Evolutionary conservation across 2,888 invertebrate species (phyloP).

Genomic region (Amphipoea oculea): DNA sequence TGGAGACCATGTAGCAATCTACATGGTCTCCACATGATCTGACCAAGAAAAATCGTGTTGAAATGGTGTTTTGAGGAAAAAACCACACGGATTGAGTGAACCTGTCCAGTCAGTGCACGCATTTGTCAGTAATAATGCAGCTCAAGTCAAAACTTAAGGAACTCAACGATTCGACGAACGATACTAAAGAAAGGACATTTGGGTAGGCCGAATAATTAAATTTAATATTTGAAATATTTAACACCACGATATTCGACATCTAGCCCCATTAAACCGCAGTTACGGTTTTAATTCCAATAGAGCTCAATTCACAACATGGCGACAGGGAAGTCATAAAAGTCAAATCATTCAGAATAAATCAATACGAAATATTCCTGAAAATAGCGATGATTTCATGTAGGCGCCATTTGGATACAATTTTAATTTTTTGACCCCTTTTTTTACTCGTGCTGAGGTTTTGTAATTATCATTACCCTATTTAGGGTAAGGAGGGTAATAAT

Average conservation of each 20-base stretch:
- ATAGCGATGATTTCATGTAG: slow-evolving; percentile 56
- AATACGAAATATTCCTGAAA: slow-evolving; percentile 51
- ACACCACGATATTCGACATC: not conserved
- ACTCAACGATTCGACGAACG: too few species aligned
- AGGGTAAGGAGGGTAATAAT: not conserved
- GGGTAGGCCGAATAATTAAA: not conserved
- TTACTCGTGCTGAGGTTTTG: not conserved
- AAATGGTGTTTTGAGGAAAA: too few species aligned
- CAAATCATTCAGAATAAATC: slow-evolving; percentile 52
- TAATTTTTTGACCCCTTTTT: slow-evolving; percentile 46
- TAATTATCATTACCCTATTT: slow-evolving; percentile 25
- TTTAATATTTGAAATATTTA: too few species aligned
- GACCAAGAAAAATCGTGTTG: too few species aligned
- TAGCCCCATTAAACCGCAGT: not conserved
- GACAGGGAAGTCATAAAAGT: slow-evolving; percentile 64
- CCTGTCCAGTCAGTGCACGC: too few species aligned
- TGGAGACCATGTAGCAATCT: too few species aligned
- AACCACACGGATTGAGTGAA: too few species aligned
- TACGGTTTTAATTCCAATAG: slow-evolving; percentile 4
- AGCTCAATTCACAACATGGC: slow-evolving; percentile 25
- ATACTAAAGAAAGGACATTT: too few species aligned
- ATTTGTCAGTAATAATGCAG: too few species aligned
- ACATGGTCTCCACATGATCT: too few species aligned
- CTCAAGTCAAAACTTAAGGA: too few species aligned
- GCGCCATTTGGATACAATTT: slow-evolving; percentile 29